Conservation (phyloP, 2,797 vertebrate species). For the Pipistrellus pipistrellus region DNA sequence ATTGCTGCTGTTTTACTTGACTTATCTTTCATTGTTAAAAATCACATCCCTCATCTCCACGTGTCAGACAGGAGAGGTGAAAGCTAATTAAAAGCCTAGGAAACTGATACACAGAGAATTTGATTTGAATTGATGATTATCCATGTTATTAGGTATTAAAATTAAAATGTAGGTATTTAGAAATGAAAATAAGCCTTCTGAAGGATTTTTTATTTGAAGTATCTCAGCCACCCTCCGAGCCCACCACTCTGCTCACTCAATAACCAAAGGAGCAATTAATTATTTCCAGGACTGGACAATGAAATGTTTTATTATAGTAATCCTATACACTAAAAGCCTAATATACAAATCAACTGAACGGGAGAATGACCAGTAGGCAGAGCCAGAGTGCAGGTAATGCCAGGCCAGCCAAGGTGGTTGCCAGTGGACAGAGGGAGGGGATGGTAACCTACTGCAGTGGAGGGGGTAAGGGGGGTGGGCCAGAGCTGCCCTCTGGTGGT, state of each 20-base stretch:
- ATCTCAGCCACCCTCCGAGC: neutral
- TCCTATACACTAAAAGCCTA: too few relatives aligned
- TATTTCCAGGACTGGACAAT: neutral
- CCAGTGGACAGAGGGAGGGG: too few relatives aligned
- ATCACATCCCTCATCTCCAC: neutral
- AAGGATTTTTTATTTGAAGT: neutral
- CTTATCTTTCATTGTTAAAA: neutral
- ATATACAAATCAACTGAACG: too few relatives aligned
- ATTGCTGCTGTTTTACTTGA: neutral
- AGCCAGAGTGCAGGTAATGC: too few relatives aligned
- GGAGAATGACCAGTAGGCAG: too few relatives aligned
- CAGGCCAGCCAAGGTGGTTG: too few relatives aligned
- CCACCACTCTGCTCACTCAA: neutral
- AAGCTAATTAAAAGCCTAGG: neutral
- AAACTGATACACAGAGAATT: neutral
- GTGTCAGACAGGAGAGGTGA: neutral
- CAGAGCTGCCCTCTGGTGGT: too few relatives aligned
- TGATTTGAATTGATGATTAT: neutral
- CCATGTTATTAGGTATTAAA: neutral
- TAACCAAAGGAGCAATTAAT: neutral
- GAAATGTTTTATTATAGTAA: neutral
- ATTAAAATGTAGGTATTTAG: neutral
- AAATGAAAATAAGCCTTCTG: neutral
- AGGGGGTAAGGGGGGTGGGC: too few relatives aligned
- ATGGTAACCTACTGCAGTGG: too few relatives aligned